phyloP scores from a whole-genome alignment of 37 sponge, comb jelly and placozoan species.

The Mnemiopsis leidyi region DNA sequence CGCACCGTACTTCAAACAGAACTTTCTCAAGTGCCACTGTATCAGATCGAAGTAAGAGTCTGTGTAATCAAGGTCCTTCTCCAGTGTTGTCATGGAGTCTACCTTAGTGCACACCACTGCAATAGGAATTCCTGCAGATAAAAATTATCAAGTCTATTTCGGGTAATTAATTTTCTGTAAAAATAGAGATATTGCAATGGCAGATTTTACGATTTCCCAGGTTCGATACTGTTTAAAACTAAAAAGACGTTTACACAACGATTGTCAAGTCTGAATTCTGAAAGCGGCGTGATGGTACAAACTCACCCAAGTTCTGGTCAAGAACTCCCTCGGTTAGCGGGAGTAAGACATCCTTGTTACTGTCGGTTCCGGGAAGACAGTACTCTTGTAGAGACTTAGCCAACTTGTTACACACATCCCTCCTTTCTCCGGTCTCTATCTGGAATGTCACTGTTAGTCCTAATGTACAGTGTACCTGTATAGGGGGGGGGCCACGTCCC shows the following conservation, averaged over 20 bases:
- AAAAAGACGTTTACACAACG: too few species aligned
- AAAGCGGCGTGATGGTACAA: too few species aligned
- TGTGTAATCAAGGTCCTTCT: constrained; percentile 90
- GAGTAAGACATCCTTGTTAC: constrained; percentile 73
- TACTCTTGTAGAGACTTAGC: constrained; percentile 61
- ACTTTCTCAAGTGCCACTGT: constrained; percentile 89
- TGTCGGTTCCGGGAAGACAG: constrained; percentile 64
- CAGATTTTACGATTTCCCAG: too few species aligned
- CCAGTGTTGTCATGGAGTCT: constrained; percentile 75
- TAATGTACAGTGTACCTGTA: too few species aligned
- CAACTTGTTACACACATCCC: constrained; percentile 43
- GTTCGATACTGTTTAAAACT: too few species aligned
- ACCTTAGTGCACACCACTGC: constrained; percentile 93
- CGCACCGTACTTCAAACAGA: constrained; percentile 96
- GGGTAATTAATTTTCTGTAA: too few species aligned
- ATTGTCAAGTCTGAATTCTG: too few species aligned
- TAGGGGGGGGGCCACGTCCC: too few species aligned
- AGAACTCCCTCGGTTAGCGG: constrained; percentile 87
- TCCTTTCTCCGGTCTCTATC: neutral
- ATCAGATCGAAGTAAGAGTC: constrained; percentile 95
- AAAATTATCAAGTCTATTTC: too few species aligned
- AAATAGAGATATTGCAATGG: too few species aligned
- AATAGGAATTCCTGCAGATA: constrained; percentile 81
- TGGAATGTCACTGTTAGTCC: too few species aligned
- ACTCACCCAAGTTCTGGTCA: constrained; percentile 80